Evolutionary conservation across 2,888 invertebrate genomes (phyloP).

Genomic region (Spatulosminthurus flaviceps): DNA sequence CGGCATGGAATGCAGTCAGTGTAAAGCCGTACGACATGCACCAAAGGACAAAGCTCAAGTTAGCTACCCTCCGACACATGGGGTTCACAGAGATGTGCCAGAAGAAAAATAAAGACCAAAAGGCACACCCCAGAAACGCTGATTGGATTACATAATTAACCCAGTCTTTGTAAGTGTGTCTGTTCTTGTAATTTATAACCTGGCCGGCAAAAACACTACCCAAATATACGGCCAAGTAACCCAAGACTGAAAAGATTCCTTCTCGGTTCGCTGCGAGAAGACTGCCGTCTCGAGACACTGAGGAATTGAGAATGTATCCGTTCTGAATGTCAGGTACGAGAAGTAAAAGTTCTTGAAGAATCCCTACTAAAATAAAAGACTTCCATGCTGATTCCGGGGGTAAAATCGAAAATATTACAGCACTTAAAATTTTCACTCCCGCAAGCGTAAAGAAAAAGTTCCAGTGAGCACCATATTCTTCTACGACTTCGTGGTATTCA

Average conservation of each 20-base stretch:
- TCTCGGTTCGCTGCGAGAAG: conserved; percentile 88
- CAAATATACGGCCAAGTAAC: conserved; percentile 86
- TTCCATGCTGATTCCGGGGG: conserved; percentile 70
- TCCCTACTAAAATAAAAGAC: conserved; percentile 70
- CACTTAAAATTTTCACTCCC: conserved; percentile 78
- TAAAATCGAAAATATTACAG: conserved; percentile 71
- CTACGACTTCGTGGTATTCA: conserved; percentile 86
- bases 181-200: conserved; percentile 66
- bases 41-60: conserved; percentile 83
- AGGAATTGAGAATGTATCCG: conserved; percentile 75
- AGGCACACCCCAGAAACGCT: conserved; percentile 50
- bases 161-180: conserved; percentile 59
- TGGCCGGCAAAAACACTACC: conserved; percentile 75
- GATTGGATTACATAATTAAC: conserved; percentile 52
- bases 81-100: conserved; percentile 63
- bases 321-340: conserved; percentile 71
- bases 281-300: conserved; percentile 68
- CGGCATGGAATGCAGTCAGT: conserved; percentile 68
- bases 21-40: conserved; percentile 74
- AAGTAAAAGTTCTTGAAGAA: conserved; percentile 75
- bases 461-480: conserved; percentile 97
- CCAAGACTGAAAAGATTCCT: conserved; percentile 84
- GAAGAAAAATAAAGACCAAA: conserved; percentile 60
- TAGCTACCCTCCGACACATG: conserved; percentile 82
- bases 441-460: conserved; percentile 97